Conservation (phyloP, 2,113 vertebrate species). For the Protobothrops mucrosquamatus region DNA sequence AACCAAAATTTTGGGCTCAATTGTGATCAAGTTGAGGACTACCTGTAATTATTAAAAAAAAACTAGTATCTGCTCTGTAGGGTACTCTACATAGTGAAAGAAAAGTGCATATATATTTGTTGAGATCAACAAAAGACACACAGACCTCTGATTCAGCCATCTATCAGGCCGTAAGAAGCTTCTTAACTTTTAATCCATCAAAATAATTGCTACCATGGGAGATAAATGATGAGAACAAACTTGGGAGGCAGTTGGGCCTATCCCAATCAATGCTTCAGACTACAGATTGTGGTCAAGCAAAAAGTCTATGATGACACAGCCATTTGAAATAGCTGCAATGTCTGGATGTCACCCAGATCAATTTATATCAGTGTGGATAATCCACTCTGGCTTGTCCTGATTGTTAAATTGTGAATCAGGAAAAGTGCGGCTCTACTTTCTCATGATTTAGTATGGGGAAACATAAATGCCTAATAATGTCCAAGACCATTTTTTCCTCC, state of each 20-base stretch:
- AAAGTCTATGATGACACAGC: neutral
- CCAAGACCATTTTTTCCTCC: neutral
- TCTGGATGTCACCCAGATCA: neutral
- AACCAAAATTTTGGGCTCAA: too few relatives aligned
- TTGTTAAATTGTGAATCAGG: neutral
- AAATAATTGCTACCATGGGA: slow-evolving; percentile 19
- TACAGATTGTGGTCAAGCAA: neutral
- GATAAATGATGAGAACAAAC: slow-evolving; percentile 13
- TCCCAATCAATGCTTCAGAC: slow-evolving; percentile 8
- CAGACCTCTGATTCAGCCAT: neutral
- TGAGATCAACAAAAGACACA: neutral
- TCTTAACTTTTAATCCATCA: slow-evolving; percentile 34
- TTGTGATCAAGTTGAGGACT: too few relatives aligned
- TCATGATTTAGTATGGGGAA: neutral
- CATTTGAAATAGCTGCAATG: neutral
- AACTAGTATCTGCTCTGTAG: neutral
- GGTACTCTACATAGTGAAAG: neutral
- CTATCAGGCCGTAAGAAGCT: slow-evolving; percentile 11
- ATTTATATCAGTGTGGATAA: neutral
- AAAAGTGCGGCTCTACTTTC: neutral
- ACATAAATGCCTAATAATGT: neutral
- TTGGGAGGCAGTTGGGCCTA: neutral
- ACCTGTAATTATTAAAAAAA: too few relatives aligned
- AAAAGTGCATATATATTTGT: neutral
- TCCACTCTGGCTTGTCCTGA: neutral